These are phyloP conservation scores for Conus canariensis DNA, from an alignment of 2,888 invertebrate species.

Conservation along the genomic window DNA sequence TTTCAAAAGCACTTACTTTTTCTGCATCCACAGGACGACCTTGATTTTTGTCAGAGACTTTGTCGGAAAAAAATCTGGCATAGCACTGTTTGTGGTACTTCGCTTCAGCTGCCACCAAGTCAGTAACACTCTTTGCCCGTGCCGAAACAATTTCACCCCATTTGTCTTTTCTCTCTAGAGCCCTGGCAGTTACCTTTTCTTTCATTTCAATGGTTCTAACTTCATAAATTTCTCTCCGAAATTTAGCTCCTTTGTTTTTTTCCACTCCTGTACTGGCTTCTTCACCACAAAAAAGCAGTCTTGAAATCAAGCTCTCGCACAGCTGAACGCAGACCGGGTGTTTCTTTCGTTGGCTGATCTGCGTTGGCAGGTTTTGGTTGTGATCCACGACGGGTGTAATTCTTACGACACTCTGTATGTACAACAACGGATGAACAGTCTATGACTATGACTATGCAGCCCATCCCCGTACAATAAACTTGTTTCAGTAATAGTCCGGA, in stretches of 20 bases:
- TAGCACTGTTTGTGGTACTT: not conserved
- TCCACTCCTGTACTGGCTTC: not conserved
- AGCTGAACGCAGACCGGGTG: not conserved
- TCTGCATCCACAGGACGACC: not conserved
- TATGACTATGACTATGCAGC: not conserved
- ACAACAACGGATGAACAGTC: not conserved
- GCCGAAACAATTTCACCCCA: not conserved
- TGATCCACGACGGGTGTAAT: not conserved
- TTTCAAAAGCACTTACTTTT: not conserved
- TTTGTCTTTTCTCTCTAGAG: too few relatives aligned
- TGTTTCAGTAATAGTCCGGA: not conserved
- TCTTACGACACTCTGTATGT: not conserved
- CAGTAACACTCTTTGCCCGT: constrained; percentile 1
- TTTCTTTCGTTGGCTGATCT: not conserved
- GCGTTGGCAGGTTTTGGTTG: not conserved
- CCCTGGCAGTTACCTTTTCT: too few relatives aligned
- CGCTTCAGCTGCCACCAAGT: not conserved
- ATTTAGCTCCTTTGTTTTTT: not conserved
- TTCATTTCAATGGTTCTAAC: too few relatives aligned
- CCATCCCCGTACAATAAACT: not conserved
- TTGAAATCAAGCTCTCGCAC: not conserved
- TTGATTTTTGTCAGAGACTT: constrained; percentile 4
- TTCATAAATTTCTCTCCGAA: too few relatives aligned
- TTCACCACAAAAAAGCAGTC: constrained; percentile 6
- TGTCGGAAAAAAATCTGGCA: not conserved